Conservation (phyloP, 2,113 vertebrate species). For the Carettochelys insculpta region DNA sequence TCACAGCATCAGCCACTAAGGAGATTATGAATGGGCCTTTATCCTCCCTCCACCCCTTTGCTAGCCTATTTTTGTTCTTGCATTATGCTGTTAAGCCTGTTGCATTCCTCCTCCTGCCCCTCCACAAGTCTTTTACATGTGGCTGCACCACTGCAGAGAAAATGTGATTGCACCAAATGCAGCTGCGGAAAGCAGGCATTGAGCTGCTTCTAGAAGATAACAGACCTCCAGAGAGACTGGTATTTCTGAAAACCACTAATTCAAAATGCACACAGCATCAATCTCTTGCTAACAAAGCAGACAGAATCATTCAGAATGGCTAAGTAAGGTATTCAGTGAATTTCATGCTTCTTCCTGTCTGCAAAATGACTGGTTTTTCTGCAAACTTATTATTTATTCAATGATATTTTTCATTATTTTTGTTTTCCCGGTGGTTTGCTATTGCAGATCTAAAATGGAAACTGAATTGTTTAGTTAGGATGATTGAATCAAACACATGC, state of each 20-base stretch:
- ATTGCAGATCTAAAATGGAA: constrained; percentile 8
- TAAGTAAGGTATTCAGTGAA: background rate
- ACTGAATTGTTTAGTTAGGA: constrained; percentile 15
- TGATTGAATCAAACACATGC: background rate
- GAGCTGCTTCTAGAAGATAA: constrained; percentile 49
- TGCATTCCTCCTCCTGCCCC: background rate
- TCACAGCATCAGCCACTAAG: fast-evolving
- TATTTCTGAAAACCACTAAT: constrained; percentile 53
- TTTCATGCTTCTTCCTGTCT: background rate
- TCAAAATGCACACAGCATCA: background rate
- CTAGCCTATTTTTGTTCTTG: background rate
- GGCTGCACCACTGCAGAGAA: background rate
- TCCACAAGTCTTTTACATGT: background rate
- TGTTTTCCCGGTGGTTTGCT: constrained; percentile 9
- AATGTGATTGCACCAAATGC: constrained; percentile 34
- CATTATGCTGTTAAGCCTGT: background rate
- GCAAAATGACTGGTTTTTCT: background rate
- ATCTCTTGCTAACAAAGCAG: background rate
- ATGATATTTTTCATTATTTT: background rate
- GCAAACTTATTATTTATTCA: constrained; percentile 13
- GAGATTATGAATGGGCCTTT: background rate
- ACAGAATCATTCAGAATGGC: background rate
- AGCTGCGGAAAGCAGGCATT: constrained; percentile 9
- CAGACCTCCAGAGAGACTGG: constrained; percentile 21
- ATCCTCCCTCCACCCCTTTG: background rate